Evolutionary conservation across 2,797 vertebrate genomes (phyloP), one percentile per base, ranked within the genome.

Genomic region (Enteromius trimaculatus): DNA sequence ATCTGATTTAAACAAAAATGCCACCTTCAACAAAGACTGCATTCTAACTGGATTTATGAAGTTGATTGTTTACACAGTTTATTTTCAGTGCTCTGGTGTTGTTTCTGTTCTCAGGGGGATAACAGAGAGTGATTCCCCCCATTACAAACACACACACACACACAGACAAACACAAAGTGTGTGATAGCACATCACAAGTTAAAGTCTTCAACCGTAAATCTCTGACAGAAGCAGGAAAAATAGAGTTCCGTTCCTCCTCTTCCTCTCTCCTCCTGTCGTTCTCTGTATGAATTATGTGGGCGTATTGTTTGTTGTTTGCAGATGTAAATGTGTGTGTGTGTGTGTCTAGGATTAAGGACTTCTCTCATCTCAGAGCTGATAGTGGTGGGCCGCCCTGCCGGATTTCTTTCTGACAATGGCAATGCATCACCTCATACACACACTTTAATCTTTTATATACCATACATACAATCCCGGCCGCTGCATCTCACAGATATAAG

Each of bases 381-480:
- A 87, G 71, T 69, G 58, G 81, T 75, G 79, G 87, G 84, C 75
- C 49, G 82, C 77, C 80, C 84, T 82, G 84, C 80, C 77, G 84
- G 84, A 86, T 88, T 88, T 92, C 76, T 88, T 91, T 90, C 92
- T 94, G 94, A 94, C 94, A 95, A 94, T 93, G 92, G 92, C 92
- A 94, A 95, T 94, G 93, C 94, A 95, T 94, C 94, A 95, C 93
- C 94, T 94, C 93, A 93, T 92, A 93, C 93, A 93, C 93, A 93
- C 90, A 94, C 93, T 94, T 95, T 95, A 95, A 95, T 95, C 94
- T 94, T 91, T 94, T 94, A 92, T 92, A 94, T 92, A 92, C 90
- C 92, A 92, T 93, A 90, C 92, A 93, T 92, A 93, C 93, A 94
- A 94, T 94, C 92, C 94, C 91, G 93, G 93, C 92, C 92, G 91